Conservation (phyloP, 2,888 invertebrate genomes). For the Hypercompe scribonia region DNA sequence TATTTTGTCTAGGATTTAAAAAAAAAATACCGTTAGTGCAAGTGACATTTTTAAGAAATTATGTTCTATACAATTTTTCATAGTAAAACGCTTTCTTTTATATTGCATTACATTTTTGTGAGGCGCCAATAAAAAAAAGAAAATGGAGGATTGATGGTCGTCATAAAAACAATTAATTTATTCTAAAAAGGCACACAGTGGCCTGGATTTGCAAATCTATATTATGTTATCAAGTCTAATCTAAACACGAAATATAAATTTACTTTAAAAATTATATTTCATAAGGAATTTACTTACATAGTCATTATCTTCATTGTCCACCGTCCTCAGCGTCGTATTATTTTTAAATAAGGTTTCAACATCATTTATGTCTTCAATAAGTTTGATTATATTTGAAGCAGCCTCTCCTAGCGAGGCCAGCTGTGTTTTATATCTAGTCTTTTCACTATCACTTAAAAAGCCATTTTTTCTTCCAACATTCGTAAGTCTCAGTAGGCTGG, state of each 20-base stretch:
- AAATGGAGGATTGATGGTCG: neutral
- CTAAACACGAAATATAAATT: too few relatives aligned
- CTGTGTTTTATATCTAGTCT: conserved; percentile 85
- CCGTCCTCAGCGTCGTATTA: conserved; percentile 59
- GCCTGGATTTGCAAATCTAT: neutral
- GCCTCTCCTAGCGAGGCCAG: conserved; percentile 85
- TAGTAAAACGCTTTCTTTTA: neutral
- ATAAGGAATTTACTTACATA: conserved; percentile 50
- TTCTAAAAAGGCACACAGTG: neutral
- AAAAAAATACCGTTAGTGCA: too few relatives aligned
- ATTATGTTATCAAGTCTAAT: neutral
- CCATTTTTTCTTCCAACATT: conserved; percentile 88
- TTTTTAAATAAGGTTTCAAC: conserved; percentile 76
- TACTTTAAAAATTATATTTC: neutral
- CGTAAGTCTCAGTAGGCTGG: conserved; percentile 87
- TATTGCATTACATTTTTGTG: neutral
- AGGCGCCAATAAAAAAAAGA: neutral
- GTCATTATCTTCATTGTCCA: conserved; percentile 53
- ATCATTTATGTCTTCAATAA: conserved; percentile 85
- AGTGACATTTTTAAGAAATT: neutral
- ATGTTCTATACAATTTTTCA: neutral
- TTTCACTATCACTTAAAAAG: conserved; percentile 83
- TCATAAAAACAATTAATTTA: neutral
- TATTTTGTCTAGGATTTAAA: too few relatives aligned
- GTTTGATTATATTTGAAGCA: conserved; percentile 85